These are phyloP conservation scores for Saguinus imperator DNA, from an alignment of 2,113 vertebrate genomes.

Conservation along the genomic window DNA sequence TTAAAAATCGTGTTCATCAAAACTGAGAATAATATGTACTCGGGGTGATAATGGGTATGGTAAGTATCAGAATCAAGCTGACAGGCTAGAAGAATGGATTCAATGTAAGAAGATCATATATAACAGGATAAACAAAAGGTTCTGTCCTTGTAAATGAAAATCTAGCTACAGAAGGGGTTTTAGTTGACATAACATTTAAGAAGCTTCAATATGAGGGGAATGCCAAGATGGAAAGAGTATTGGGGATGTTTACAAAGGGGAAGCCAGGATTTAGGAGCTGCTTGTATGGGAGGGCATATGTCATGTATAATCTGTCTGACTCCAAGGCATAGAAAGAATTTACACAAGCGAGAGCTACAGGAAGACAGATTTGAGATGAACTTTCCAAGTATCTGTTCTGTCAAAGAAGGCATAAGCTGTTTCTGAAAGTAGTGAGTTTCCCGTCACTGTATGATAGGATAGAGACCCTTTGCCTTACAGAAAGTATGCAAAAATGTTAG, in stretches of 20 bases:
- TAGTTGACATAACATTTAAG: not conserved
- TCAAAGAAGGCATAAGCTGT: not conserved
- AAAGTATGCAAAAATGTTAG: not conserved
- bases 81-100: constrained; percentile 1
- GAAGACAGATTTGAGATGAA: constrained; percentile 11
- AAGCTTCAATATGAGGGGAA: not conserved
- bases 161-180: not conserved
- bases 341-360: not conserved
- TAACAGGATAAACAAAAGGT: not conserved
- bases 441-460: not conserved
- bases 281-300: not conserved
- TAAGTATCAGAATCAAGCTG: not conserved
- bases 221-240: constrained; percentile 6
- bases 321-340: constrained; percentile 1
- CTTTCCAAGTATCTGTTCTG: not conserved
- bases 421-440: not conserved
- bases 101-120: constrained; percentile 37
- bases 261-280: not conserved
- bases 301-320: not conserved
- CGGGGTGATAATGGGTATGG: not conserved
- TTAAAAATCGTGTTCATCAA: constrained; percentile 1
- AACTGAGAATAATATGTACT: not conserved
- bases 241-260: not conserved
- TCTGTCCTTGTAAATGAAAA: constrained; percentile 31
- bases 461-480: not conserved